A percentile compares a stretch with the other conserved stretches of the same genome.
phyloP scores from a whole-genome alignment of 2,797 vertebrate genomes.

The Halcyon smyrnensis region DNA sequence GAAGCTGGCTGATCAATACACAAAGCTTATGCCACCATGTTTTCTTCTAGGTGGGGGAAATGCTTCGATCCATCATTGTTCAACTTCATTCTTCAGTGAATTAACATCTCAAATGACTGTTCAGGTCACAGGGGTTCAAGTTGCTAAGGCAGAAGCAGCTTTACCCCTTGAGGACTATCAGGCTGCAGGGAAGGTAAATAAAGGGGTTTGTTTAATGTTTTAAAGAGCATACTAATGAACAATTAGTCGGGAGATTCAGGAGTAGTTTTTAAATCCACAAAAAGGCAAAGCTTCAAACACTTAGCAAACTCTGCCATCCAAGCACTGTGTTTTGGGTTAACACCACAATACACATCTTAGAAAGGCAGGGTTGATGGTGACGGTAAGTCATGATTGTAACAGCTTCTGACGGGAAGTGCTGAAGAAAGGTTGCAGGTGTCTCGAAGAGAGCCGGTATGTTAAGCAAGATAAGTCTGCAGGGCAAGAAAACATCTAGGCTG shows the following conservation, averaged over 20 bases:
- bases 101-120: constrained; percentile 65
- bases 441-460: not conserved
- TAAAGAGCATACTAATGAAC: constrained; percentile 41
- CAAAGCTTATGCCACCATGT: not conserved
- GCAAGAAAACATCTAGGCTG: rapidly evolving
- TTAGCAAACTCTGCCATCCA: not conserved
- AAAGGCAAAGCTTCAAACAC: not conserved
- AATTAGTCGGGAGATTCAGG: constrained; percentile 19
- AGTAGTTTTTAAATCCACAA: constrained; percentile 40
- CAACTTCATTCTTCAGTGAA: constrained; percentile 55
- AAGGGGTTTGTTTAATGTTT: constrained; percentile 55
- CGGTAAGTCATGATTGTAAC: not conserved
- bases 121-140: constrained; percentile 54
- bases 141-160: constrained; percentile 31
- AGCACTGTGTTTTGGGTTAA: not conserved
- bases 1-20: constrained; percentile 1
- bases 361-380: not conserved
- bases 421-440: not conserved
- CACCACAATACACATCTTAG: not conserved
- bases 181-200: constrained; percentile 26
- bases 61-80: constrained; percentile 48
- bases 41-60: constrained; percentile 14
- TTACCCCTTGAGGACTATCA: constrained; percentile 11
- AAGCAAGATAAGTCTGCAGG: not conserved
- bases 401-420: not conserved